Percentiles rank a stretch among this genome's conserved stretches.
These are phyloP conservation scores for Noctuana brunneofusca DNA, from an alignment of 2,888 invertebrate genomes.

Conservation along the genomic window DNA sequence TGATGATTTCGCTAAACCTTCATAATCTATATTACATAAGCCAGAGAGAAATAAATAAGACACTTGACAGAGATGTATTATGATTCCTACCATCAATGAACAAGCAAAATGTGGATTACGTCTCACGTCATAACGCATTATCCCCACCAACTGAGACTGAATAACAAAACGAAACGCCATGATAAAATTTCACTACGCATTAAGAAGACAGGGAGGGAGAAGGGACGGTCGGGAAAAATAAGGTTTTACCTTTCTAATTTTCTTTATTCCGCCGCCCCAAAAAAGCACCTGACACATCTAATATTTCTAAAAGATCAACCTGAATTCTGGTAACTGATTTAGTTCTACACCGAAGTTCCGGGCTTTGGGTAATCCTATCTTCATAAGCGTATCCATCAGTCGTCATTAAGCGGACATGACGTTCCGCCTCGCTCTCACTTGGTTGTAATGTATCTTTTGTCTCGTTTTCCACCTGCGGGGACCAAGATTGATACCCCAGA, in stretches of 20 bases:
- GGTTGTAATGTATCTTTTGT: constrained; percentile 31
- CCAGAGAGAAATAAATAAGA: not conserved
- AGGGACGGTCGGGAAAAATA: constrained; percentile 21
- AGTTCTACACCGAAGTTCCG: constrained; percentile 60
- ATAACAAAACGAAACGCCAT: constrained; percentile 26
- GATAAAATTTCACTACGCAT: constrained; percentile 33
- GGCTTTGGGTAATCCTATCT: constrained; percentile 66
- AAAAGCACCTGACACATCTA: constrained; percentile 44
- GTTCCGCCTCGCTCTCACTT: constrained; percentile 41
- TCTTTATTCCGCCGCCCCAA: constrained; percentile 40
- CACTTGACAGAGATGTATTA: not conserved
- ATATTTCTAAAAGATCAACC: constrained; percentile 46
- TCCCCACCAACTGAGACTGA: constrained; percentile 8
- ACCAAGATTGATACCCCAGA: constrained; percentile 71
- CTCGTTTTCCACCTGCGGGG: constrained; percentile 56
- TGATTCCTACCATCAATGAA: constrained; percentile 1
- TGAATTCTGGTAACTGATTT: constrained; percentile 60
- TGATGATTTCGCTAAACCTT: no score
- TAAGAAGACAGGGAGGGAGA: constrained; percentile 21
- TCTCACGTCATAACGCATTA: constrained; percentile 14
- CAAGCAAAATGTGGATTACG: constrained; percentile 12
- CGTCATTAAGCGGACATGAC: constrained; percentile 72
- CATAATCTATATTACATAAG: not conserved
- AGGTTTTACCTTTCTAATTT: constrained; percentile 45
- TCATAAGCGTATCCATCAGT: constrained; percentile 76